These are phyloP conservation scores for Hippolais icterina DNA, from an alignment of 2,113 vertebrate genomes.

Conservation along the genomic window DNA sequence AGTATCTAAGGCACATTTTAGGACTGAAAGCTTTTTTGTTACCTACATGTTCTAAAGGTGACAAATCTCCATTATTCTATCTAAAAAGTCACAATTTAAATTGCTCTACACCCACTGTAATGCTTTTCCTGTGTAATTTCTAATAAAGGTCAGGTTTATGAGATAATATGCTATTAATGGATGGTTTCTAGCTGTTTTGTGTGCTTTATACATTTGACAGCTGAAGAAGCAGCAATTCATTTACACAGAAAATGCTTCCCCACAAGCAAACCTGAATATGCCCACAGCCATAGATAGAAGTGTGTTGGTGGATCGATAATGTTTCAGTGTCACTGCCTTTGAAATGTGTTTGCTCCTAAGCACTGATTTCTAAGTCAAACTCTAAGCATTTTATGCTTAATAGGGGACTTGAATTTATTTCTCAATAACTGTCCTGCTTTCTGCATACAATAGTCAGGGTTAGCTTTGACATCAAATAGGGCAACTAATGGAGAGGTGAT, in stretches of 20 bases:
- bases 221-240: constrained; percentile 51
- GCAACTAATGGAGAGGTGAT: neutral
- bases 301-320: neutral
- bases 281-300: neutral
- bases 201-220: constrained; percentile 52
- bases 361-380: neutral
- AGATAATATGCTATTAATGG: constrained; percentile 56
- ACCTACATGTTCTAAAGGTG: constrained; percentile 36
- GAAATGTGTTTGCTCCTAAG: neutral
- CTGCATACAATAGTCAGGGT: accelerated
- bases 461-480: neutral
- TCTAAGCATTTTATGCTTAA: neutral
- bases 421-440: neutral
- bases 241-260: constrained; percentile 55
- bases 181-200: constrained; percentile 50
- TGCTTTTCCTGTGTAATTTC: constrained; percentile 45
- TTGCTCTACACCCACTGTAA: constrained; percentile 41
- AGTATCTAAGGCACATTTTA: neutral
- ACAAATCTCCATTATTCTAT: constrained; percentile 44
- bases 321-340: neutral
- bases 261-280: constrained; percentile 22
- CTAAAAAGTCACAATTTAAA: constrained; percentile 51
- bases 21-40: constrained; percentile 42
- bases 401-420: neutral
- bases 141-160: constrained; percentile 47